Evolutionary conservation across 2,113 vertebrate genomes (phyloP), one percentile per base, ranked within the genome.

Genomic region (Rhinopomastus cyanomelas): DNA sequence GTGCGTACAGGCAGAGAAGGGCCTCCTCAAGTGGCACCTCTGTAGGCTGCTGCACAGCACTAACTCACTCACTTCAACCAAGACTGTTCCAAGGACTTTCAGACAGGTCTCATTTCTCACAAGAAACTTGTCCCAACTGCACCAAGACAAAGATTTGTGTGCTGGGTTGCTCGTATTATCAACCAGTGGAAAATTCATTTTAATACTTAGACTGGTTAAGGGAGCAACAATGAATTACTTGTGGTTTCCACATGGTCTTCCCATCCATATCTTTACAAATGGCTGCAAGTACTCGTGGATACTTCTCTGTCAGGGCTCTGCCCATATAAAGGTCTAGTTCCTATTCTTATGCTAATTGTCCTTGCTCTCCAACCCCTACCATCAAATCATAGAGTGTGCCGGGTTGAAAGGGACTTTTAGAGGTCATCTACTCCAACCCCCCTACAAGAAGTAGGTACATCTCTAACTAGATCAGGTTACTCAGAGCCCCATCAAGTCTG

Each of bases 1-100:
- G 98, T 98, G 86, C 1, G 92, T 68, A 37, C 11, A 6, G 17
- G 8, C 29, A 64, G 15, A 30, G 44, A 23, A 5, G 19, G 7
- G 16, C 5, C 15, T 49, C 29, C 32, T 4, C 32, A 68, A 89
- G n/a, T 2, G 16, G 14, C 55, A 44, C n/a, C 18, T 36, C 2
- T 14, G 11, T 17, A 44, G 26, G 12, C 16, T 27, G 7, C 59
- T 57, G 8, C 14, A 1, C 22, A 6, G 20, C 3, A 11, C 17
- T 65, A 42, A 36, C 14, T 48, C 48, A 51, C 7, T 15, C 26
- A 10, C 25, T 30, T 51, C 36, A 8, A 67, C 9, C 27, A 15
- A 26, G 48, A 59, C 39, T 57, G 26, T 37, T 64, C 51, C 29
- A 29, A 62, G 80, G 11, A 72, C 30, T 32, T 64, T 17, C 75